Base-by-base conservation (phyloP, 2,113 vertebrate genomes). In the Pachypanchax playfairii region DNA sequence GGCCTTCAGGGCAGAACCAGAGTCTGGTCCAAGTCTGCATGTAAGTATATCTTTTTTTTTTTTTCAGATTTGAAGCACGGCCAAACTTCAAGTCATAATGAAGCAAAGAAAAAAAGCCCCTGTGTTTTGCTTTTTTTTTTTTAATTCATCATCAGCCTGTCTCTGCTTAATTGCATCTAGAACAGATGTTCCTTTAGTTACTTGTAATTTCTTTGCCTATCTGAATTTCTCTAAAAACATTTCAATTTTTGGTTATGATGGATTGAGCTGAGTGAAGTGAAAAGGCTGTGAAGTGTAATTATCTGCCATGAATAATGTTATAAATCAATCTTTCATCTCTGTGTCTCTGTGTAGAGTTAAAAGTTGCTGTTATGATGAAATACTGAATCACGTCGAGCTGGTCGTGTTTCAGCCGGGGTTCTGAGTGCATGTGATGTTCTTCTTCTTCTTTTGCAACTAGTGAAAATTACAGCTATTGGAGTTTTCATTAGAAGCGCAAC, bases 121-220 rank as follows among this genome's bases (percentile, higher is more conserved):
- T 15, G 75, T 70, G 55, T 48, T 49, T 35, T 3, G 0, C 24
- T 7, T 14, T 57, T 74, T 35, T 1, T 57, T 65, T 53, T 78
- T 80, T 69, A 50, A 60, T 70, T 83, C 28, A 70, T 82, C 67
- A 54, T 73, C 57, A 54, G 56, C 38, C 59, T 63, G 25, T 64
- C 48, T 75, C 75, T 48, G 39, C n/a, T n/a, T 71, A 65, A 83
- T 76, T 73, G 74, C 48, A 58, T 28, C 24, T 20, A 65, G 42
- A 58, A 31, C 24, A 42, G 54, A 50, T 49, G 17, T 31, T 65
- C 54, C 58, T 77, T 51, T 42, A 65, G 17, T 55, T 41, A 24
- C 35, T 70, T 38, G 53, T 29, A 57, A 10, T 49, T 18, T 43
- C 15, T 41, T n/a, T 41, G 14, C 7, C 6, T n/a, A 22, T 44